Evolutionary conservation across 2,797 vertebrate genomes (phyloP).

Genomic region (Tragopan temminckii): DNA sequence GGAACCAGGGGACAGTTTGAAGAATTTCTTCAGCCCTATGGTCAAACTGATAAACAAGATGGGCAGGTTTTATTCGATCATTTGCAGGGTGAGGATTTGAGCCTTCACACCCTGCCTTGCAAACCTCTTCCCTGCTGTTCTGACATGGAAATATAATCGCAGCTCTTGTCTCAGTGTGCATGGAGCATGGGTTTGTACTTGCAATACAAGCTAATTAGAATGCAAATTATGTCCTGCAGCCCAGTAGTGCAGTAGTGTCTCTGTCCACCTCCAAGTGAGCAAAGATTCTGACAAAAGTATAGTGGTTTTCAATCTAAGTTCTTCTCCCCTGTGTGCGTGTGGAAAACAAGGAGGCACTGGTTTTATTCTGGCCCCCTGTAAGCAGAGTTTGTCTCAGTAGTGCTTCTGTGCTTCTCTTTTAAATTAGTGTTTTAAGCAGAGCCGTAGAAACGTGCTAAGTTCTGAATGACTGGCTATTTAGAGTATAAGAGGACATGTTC

Average conservation of each 20-base stretch:
- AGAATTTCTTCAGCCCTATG: neutral
- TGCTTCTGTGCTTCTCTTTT: neutral
- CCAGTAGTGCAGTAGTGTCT: neutral
- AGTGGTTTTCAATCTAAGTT: neutral
- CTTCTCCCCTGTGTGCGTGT: neutral
- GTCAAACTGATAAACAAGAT: neutral
- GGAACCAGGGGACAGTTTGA: neutral
- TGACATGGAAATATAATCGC: neutral
- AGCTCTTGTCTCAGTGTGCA: neutral
- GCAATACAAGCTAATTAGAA: neutral
- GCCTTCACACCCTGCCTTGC: neutral
- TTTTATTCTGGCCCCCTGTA: neutral
- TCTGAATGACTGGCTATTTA: too few species aligned
- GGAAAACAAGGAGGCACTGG: neutral
- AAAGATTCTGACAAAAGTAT: conserved; percentile 26
- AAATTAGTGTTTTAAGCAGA: neutral
- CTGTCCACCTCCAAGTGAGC: neutral
- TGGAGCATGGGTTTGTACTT: neutral
- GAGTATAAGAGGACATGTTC: too few species aligned
- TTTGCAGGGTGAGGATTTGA: neutral
- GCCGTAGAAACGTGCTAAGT: neutral
- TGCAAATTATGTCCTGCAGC: neutral
- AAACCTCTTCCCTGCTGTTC: neutral
- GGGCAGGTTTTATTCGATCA: neutral
- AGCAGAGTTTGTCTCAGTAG: neutral